These are phyloP conservation scores for Bombus difficillimus DNA, from an alignment of 1,140 invertebrate genomes.

Conservation along the genomic window DNA sequence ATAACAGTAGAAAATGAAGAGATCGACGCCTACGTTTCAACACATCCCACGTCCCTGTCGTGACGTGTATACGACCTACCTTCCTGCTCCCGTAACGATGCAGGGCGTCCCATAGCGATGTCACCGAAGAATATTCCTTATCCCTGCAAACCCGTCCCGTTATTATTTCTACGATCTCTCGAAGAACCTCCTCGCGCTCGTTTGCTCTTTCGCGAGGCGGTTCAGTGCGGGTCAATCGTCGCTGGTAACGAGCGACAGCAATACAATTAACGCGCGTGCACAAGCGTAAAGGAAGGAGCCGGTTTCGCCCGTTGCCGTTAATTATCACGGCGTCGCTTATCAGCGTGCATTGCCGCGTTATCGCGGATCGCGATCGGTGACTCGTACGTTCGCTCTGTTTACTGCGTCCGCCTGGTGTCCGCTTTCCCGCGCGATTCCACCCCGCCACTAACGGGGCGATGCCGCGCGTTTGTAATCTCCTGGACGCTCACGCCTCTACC, in stretches of 20 bases:
- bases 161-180: conserved; percentile 72
- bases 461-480: background rate
- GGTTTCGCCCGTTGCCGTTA: conserved; percentile 54
- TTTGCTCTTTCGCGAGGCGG: background rate
- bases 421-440: conserved; percentile 16
- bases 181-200: conserved; percentile 56
- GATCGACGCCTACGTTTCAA: conserved; percentile 61
- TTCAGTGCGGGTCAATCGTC: conserved; percentile 54
- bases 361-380: conserved; percentile 39
- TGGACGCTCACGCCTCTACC: background rate
- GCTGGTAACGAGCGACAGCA: conserved; percentile 41
- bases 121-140: conserved; percentile 64
- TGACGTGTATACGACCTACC: conserved; percentile 34
- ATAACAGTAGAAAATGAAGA: conserved; percentile 57
- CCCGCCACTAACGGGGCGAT: background rate
- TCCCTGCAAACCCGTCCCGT: conserved; percentile 65
- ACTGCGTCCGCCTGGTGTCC: background rate
- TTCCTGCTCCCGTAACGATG: conserved; percentile 63
- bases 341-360: conserved; percentile 49
- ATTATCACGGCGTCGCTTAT: conserved; percentile 60
- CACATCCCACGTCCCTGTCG: conserved; percentile 32
- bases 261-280: conserved; percentile 38
- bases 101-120: conserved; percentile 59
- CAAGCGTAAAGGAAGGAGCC: conserved; percentile 41
- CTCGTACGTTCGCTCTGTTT: conserved; percentile 32